phyloP scores from a whole-genome alignment of 2,797 vertebrate genomes.

The Rhinichthys osculus region DNA sequence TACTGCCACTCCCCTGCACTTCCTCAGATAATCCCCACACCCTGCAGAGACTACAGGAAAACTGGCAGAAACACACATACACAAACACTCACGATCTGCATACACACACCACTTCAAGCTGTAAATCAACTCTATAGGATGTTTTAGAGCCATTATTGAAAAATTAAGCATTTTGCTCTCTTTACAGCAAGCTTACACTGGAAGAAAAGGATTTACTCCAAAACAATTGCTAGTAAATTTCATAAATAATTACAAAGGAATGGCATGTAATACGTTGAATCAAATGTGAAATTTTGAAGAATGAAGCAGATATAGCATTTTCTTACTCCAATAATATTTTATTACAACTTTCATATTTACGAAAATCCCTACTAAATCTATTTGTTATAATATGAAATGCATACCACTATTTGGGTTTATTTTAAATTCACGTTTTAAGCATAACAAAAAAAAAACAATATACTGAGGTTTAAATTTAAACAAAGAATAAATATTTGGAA shows the following conservation, averaged over 20 bases:
- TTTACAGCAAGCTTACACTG: neutral
- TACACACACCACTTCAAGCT: slow-evolving; percentile 38
- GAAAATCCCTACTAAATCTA: neutral
- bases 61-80: slow-evolving; percentile 60
- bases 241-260: neutral
- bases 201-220: neutral
- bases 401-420: neutral
- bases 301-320: neutral
- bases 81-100: slow-evolving; percentile 57
- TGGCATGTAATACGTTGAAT: neutral
- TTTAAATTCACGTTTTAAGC: too few relatives aligned
- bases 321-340: neutral
- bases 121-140: slow-evolving; percentile 25
- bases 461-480: neutral
- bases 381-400: neutral
- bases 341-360: neutral
- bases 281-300: neutral
- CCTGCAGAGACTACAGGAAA: slow-evolving; percentile 63
- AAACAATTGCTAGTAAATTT: neutral
- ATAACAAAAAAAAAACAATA: neutral
- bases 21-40: slow-evolving; percentile 83
- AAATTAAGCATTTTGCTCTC: neutral
- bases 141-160: neutral
- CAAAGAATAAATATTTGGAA: neutral
- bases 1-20: slow-evolving; percentile 81